These are phyloP conservation scores for Cephus sareptanus DNA, from an alignment of 2,888 invertebrate species.

Conservation along the genomic window DNA sequence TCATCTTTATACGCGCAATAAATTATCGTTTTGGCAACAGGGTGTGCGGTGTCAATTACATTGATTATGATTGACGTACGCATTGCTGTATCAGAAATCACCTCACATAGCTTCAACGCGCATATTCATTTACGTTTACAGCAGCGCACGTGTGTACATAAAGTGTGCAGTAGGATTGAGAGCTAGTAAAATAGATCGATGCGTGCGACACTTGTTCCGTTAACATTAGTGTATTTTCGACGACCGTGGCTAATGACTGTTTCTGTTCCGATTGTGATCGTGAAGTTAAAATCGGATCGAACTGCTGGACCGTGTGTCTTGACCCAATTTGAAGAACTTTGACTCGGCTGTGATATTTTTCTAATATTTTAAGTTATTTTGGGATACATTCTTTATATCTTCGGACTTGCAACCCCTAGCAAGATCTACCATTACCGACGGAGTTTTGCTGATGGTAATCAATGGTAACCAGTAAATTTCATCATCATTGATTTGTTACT, in stretches of 20 bases:
- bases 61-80: background rate
- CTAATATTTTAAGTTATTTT: background rate
- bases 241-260: background rate
- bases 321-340: background rate
- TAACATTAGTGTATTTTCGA: background rate
- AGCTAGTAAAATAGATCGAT: background rate
- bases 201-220: background rate
- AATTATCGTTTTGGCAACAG: background rate
- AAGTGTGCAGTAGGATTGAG: background rate
- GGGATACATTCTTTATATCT: background rate
- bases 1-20: background rate
- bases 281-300: background rate
- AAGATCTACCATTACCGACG: too few species aligned
- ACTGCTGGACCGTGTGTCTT: background rate
- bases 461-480: too few species aligned
- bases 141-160: background rate
- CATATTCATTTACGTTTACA: background rate
- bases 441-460: too few species aligned
- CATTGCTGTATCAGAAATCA: background rate
- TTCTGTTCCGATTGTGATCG: background rate
- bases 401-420: too few species aligned
- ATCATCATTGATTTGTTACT: too few species aligned
- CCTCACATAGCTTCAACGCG: too few species aligned
- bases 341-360: background rate
- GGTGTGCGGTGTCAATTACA: background rate